phyloP scores from a whole-genome alignment of 1,140 invertebrate species.

The Tetragnatha versicolor region DNA sequence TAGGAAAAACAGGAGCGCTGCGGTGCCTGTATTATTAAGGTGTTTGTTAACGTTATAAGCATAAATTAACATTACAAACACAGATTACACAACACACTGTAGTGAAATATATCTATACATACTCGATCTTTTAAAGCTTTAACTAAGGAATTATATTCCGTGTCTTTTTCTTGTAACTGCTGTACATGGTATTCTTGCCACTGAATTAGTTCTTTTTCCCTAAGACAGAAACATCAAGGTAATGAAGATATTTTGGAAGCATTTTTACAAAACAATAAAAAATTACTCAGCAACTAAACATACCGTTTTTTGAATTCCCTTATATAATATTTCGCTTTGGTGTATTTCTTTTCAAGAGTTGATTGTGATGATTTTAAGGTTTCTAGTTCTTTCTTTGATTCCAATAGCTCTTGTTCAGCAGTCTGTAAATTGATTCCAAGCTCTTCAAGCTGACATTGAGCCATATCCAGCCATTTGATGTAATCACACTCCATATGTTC shows the following conservation, averaged over 20 bases:
- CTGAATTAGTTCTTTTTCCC: constrained; percentile 70
- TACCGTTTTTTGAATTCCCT: constrained; percentile 75
- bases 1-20: too few species aligned
- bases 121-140: constrained; percentile 85
- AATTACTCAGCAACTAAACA: not conserved
- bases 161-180: constrained; percentile 82
- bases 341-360: constrained; percentile 86
- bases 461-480: constrained; percentile 49
- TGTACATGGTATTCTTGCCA: constrained; percentile 84
- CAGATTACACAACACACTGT: too few species aligned
- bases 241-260: not conserved
- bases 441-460: constrained; percentile 44
- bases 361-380: constrained; percentile 71
- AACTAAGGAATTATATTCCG: constrained; percentile 85
- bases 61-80: too few species aligned
- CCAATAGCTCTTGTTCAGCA: constrained; percentile 74
- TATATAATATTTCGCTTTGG: constrained; percentile 82
- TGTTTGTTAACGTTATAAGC: too few species aligned
- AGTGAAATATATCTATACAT: too few species aligned
- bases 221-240: not conserved
- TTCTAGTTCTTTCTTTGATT: constrained; percentile 61
- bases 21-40: too few species aligned
- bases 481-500: constrained; percentile 49
- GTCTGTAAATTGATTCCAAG: constrained; percentile 67
- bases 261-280: not conserved